Evolutionary conservation across 2,113 vertebrate species (phyloP).

Genomic region (Mormyrus lacerda): DNA sequence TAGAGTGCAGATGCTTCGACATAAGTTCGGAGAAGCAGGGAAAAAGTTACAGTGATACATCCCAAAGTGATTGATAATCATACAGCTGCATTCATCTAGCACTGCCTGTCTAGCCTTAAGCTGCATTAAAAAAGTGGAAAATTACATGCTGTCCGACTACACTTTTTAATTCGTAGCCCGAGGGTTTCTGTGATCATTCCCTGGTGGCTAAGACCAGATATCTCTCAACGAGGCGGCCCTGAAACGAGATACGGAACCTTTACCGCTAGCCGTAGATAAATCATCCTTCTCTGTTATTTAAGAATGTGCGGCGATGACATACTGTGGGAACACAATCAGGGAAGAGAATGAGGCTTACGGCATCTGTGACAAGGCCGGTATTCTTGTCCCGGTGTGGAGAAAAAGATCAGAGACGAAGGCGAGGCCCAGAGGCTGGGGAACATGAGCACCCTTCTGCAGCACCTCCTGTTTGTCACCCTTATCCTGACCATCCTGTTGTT

Average conservation of each 20-base stretch:
- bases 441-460: background rate
- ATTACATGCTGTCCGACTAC: constrained; percentile 15
- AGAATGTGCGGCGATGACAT: constrained; percentile 30
- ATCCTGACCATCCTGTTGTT: constrained; percentile 9
- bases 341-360: constrained; percentile 35
- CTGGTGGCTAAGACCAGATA: constrained; percentile 24
- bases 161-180: constrained; percentile 17
- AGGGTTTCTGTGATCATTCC: constrained; percentile 27
- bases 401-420: constrained; percentile 27
- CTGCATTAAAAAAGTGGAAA: background rate
- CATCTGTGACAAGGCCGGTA: constrained; percentile 15
- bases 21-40: background rate
- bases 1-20: background rate
- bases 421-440: constrained; percentile 6
- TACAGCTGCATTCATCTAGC: constrained; percentile 1
- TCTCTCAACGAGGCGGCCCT: constrained; percentile 27
- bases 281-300: constrained; percentile 33
- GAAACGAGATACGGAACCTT: constrained; percentile 28
- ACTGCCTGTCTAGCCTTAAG: constrained; percentile 10
- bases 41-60: background rate
- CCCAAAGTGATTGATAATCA: background rate
- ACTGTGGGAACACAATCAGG: constrained; percentile 30
- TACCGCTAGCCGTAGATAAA: constrained; percentile 32
- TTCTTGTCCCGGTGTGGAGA: constrained; percentile 24
- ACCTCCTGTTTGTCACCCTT: background rate